Conservation (phyloP, 2,888 invertebrate genomes). For the Cyclophora punctaria region DNA sequence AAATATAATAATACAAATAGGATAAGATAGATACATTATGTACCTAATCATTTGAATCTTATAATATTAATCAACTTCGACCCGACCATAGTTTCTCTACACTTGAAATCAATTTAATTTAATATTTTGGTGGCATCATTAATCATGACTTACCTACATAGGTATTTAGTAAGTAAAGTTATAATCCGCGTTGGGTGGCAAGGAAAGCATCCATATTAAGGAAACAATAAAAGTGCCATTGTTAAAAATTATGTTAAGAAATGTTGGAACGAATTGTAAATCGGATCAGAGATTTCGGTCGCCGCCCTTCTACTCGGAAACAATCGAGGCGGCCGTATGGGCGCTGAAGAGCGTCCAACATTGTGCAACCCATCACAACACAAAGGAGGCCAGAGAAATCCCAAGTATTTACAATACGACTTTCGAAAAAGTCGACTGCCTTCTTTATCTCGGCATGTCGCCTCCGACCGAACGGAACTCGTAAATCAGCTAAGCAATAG, state of each 20-base stretch:
- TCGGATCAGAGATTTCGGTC: conserved; percentile 45
- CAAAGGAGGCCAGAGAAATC: conserved; percentile 66
- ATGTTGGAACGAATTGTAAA: conserved; percentile 69
- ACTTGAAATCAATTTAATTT: too few species aligned
- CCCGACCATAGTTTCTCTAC: too few species aligned
- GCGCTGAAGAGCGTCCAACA: conserved; percentile 49
- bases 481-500: conserved; percentile 62
- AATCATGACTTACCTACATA: background rate
- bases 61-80: too few species aligned
- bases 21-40: too few species aligned
- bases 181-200: conserved; percentile 39
- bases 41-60: too few species aligned
- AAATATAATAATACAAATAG: too few species aligned
- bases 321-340: conserved; percentile 52
- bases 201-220: conserved; percentile 23
- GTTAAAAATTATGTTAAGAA: conserved; percentile 42
- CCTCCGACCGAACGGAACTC: conserved; percentile 32
- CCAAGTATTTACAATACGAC: conserved; percentile 48
- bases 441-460: conserved; percentile 32
- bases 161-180: background rate
- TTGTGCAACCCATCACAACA: conserved; percentile 60
- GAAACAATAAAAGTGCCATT: conserved; percentile 32
- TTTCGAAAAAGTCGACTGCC: conserved; percentile 49
- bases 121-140: too few species aligned
- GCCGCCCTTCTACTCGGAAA: conserved; percentile 63